Conservation (phyloP, 2,797 vertebrate species). For the Darevskia nairensis region DNA sequence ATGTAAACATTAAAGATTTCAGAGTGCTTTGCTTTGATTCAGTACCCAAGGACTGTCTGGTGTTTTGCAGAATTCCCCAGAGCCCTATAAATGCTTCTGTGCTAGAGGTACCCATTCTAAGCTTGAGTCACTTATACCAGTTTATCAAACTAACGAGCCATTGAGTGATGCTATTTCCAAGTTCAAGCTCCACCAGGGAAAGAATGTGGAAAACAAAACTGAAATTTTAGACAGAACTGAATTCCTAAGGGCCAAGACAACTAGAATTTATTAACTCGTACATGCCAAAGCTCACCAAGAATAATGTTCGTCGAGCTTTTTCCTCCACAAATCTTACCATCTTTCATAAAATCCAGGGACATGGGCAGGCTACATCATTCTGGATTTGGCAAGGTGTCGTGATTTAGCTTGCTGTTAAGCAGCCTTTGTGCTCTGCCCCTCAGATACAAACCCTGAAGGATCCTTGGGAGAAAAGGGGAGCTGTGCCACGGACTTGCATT, state of each 20-base stretch:
- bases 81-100: constrained; percentile 76
- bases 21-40: constrained; percentile 78
- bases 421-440: neutral
- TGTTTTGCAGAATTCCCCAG: constrained; percentile 77
- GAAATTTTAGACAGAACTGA: constrained; percentile 74
- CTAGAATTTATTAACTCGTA: constrained; percentile 77
- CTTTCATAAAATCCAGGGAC: constrained; percentile 32
- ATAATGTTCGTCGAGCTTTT: constrained; percentile 65
- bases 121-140: constrained; percentile 74
- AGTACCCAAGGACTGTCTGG: constrained; percentile 75
- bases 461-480: neutral
- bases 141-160: constrained; percentile 85
- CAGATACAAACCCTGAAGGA: neutral
- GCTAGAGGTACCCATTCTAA: constrained; percentile 70
- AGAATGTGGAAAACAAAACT: constrained; percentile 75
- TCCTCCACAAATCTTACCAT: constrained; percentile 66
- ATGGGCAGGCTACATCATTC: constrained; percentile 24
- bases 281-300: constrained; percentile 63
- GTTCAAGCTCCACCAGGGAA: constrained; percentile 67
- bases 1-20: constrained; percentile 77
- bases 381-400: constrained; percentile 33
- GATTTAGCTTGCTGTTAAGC: constrained; percentile 2
- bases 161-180: constrained; percentile 78
- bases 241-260: constrained; percentile 73
- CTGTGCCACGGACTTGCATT: neutral